phyloP scores from a whole-genome alignment of 2,888 invertebrate genomes.

The Cybosia mesomella region DNA sequence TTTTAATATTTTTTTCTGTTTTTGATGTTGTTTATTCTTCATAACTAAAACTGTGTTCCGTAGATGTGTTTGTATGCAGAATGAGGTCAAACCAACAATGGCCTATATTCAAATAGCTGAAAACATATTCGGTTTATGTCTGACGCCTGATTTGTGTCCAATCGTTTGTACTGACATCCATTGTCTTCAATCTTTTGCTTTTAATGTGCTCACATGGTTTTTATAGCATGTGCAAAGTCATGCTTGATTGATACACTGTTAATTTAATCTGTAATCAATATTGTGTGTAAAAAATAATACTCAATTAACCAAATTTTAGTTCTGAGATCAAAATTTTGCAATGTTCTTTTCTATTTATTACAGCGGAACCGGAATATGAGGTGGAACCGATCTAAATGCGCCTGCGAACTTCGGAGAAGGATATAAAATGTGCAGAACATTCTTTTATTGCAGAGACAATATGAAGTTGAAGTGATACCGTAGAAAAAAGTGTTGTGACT shows the following conservation, averaged over 20 bases:
- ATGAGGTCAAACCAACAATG: slow-evolving; percentile 47
- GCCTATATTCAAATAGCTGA: slow-evolving; percentile 30
- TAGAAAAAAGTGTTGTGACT: slow-evolving; percentile 47
- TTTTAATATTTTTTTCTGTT: slow-evolving; percentile 47
- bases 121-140: slow-evolving; percentile 37
- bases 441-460: background rate
- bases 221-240: slow-evolving; percentile 39
- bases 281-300: background rate
- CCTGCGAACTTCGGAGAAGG: slow-evolving; percentile 67
- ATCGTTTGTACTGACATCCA: slow-evolving; percentile 72
- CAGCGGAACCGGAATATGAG: slow-evolving; percentile 80
- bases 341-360: slow-evolving; percentile 68
- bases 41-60: slow-evolving; percentile 33
- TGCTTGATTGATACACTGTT: slow-evolving; percentile 5
- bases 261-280: slow-evolving; percentile 1
- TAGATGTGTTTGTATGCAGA: slow-evolving; percentile 39
- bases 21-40: slow-evolving; percentile 49
- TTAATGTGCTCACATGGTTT: slow-evolving; percentile 43
- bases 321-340: slow-evolving; percentile 45
- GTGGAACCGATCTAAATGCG: slow-evolving; percentile 83
- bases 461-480: slow-evolving; percentile 23
- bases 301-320: background rate
- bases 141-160: slow-evolving; percentile 50
- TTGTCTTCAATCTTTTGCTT: slow-evolving; percentile 72
- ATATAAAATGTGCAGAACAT: slow-evolving; percentile 12